Conservation (phyloP, 2,888 invertebrate genomes). For the Pheosia tremula region DNA sequence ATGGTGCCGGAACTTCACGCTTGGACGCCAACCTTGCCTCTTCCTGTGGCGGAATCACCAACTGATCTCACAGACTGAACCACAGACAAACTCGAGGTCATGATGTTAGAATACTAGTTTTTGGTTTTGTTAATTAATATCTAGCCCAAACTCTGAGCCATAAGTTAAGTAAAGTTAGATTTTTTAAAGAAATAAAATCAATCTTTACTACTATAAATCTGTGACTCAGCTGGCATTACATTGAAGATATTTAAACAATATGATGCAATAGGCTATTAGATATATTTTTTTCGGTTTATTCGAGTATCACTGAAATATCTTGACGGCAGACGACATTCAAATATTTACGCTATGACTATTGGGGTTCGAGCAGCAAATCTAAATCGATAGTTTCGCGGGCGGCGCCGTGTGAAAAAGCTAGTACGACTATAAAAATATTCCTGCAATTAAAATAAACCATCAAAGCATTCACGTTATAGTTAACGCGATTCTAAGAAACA, state of each 20-base stretch:
- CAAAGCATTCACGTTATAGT: conserved; percentile 11
- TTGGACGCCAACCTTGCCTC: conserved; percentile 79
- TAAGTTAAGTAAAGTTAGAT: not conserved
- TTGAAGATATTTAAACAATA: too few relatives aligned
- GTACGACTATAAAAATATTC: not conserved
- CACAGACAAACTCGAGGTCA: conserved; percentile 14
- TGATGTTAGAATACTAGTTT: not conserved
- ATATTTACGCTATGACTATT: too few relatives aligned
- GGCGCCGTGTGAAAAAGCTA: too few relatives aligned
- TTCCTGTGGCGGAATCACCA: conserved; percentile 64
- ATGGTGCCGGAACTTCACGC: conserved; percentile 76
- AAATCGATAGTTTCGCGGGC: too few relatives aligned
- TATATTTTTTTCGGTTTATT: too few relatives aligned
- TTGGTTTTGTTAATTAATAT: not conserved
- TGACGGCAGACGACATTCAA: too few relatives aligned
- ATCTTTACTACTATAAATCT: too few relatives aligned
- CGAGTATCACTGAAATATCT: too few relatives aligned
- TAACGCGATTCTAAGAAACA: conserved; percentile 27
- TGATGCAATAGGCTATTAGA: too few relatives aligned
- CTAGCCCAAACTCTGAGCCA: not conserved
- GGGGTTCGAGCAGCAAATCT: too few relatives aligned
- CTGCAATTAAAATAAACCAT: not conserved
- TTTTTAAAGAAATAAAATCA: not conserved
- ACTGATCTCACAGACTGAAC: conserved; percentile 46
- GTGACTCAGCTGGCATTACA: too few relatives aligned